Evolutionary conservation across 2,113 vertebrate genomes (phyloP).

Genomic region (Patagioenas fasciata): DNA sequence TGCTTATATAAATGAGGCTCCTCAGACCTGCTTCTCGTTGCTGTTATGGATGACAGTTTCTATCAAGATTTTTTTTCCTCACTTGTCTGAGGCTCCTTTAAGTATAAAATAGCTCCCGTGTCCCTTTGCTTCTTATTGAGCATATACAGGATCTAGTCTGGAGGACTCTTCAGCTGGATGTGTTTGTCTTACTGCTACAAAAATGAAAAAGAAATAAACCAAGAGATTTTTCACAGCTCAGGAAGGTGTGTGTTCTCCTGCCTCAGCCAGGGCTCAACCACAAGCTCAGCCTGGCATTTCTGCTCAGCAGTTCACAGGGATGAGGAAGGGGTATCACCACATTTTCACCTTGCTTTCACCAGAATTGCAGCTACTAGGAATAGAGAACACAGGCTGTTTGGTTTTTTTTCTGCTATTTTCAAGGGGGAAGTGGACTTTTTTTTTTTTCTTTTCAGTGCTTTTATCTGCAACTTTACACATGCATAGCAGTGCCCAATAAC

Average conservation of each 20-base stretch:
- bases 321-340: not conserved
- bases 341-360: not conserved
- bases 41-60: conserved; percentile 54
- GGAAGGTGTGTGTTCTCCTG: not conserved
- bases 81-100: conserved; percentile 8
- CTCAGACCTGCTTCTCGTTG: conserved; percentile 38
- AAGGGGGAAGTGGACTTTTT: not conserved
- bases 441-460: not conserved
- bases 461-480: not conserved
- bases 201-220: not conserved
- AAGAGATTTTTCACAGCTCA: not conserved
- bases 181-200: not conserved
- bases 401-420: not conserved
- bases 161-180: conserved; percentile 15
- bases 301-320: not conserved
- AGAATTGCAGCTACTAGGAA: not conserved
- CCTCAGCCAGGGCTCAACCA: not conserved
- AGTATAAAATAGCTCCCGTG: conserved; percentile 25
- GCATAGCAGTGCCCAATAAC: not conserved
- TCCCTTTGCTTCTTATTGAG: not conserved
- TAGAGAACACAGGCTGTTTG: not conserved
- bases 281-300: not conserved
- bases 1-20: conserved; percentile 52
- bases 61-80: conserved; percentile 40
- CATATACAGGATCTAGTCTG: not conserved